Conservation (phyloP, 1,140 invertebrate species). For the Drosophila paulistorum region DNA sequence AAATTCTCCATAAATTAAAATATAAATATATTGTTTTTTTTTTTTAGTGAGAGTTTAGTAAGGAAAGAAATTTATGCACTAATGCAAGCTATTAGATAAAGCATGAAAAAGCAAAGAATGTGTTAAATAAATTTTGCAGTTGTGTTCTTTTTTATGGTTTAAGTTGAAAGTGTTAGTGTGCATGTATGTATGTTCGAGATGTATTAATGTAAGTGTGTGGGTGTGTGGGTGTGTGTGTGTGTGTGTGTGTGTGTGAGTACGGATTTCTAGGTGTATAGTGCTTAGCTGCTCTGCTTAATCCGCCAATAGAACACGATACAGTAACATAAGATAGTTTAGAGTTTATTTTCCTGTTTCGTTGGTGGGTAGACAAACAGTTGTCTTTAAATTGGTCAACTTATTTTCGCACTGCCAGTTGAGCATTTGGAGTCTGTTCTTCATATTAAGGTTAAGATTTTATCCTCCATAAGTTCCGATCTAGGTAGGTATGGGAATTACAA, state of each 20-base stretch:
- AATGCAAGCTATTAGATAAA: background rate
- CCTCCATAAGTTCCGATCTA: too few relatives aligned
- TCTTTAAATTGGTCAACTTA: too few relatives aligned
- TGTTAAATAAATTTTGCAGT: background rate
- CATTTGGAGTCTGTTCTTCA: too few relatives aligned
- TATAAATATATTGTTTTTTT: background rate
- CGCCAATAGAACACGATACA: background rate
- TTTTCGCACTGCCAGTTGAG: too few relatives aligned
- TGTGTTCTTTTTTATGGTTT: background rate
- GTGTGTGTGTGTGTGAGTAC: background rate
- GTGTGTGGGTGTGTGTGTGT: too few relatives aligned
- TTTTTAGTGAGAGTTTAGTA: background rate
- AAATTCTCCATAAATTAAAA: background rate
- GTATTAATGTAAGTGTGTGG: background rate
- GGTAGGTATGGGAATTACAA: too few relatives aligned
- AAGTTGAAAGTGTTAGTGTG: background rate
- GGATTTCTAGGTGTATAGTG: too few relatives aligned
- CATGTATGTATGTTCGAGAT: background rate
- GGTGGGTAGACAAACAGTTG: too few relatives aligned
- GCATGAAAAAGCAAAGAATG: background rate
- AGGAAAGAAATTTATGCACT: background rate
- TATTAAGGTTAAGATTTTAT: too few relatives aligned
- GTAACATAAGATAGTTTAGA: background rate
- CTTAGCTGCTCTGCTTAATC: background rate
- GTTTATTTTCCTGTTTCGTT: too few relatives aligned